Conservation (phyloP, 2,113 vertebrate genomes). For the Epinephelus fuscoguttatus region DNA sequence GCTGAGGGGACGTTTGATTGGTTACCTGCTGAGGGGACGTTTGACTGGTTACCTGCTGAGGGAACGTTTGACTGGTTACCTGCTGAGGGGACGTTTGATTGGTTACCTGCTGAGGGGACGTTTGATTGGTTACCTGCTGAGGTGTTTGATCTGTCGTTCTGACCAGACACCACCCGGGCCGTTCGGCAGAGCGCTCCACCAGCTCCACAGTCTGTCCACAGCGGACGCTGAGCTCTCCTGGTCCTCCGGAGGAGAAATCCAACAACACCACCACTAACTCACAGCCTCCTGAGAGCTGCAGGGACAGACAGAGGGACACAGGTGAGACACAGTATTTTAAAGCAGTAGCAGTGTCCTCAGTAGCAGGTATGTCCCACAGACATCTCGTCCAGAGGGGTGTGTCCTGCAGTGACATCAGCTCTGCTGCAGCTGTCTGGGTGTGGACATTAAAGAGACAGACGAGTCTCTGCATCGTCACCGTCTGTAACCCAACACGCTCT, state of each 20-base stretch:
- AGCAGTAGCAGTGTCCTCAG: neutral
- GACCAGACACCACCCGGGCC: constrained; percentile 94
- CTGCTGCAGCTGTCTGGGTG: constrained; percentile 8
- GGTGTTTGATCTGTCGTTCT: constrained; percentile 90
- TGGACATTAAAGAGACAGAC: neutral
- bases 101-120: constrained; percentile 79
- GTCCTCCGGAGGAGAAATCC: constrained; percentile 89
- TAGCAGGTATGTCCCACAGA: neutral
- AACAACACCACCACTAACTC: constrained; percentile 96
- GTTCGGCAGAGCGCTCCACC: constrained; percentile 91
- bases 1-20: constrained; percentile 86
- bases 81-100: neutral
- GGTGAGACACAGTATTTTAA: too few relatives aligned
- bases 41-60: constrained; percentile 73
- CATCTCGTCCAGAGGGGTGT: constrained; percentile 9
- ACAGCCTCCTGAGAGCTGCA: constrained; percentile 94
- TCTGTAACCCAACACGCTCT: neutral
- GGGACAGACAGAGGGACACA: neutral
- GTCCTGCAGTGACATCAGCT: neutral
- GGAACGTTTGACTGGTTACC: constrained; percentile 86
- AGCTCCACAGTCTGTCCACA: constrained; percentile 98
- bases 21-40: constrained; percentile 66
- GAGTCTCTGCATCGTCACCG: too few relatives aligned
- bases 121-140: constrained; percentile 84
- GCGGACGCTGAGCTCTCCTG: constrained; percentile 93